Percentiles rank a stretch among this genome's conserved stretches.
phyloP scores from a whole-genome alignment of 2,888 invertebrate genomes.

The Cataglyphis rosenhaueri region DNA sequence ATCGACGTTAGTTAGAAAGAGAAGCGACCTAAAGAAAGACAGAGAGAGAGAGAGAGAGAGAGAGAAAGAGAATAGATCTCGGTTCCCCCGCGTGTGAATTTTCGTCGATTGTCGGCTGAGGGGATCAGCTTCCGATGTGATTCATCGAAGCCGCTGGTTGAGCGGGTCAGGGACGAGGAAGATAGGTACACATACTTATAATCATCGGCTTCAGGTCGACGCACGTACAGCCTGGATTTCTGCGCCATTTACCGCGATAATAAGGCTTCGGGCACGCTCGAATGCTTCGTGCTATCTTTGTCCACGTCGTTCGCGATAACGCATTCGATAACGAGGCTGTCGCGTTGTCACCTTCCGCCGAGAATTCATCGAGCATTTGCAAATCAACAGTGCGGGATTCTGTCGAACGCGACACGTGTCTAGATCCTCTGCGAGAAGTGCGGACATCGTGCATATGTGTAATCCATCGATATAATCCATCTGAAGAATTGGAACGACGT shows the following conservation, averaged over 20 bases:
- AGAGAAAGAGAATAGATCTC: background rate
- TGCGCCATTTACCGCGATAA: conserved; percentile 68
- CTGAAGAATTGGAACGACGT: background rate
- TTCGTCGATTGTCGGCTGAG: conserved; percentile 63
- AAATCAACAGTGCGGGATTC: background rate
- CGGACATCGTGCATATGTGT: background rate
- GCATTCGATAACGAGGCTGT: conserved; percentile 51
- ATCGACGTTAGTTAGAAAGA: conserved; percentile 13
- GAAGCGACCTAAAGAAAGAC: background rate
- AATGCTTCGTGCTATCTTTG: conserved; percentile 40
- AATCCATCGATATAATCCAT: background rate
- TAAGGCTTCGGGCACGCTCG: conserved; percentile 52
- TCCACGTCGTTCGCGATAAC: conserved; percentile 58
- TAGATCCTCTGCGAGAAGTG: background rate
- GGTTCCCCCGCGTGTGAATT: conserved; percentile 57
- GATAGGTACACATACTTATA: conserved; percentile 1
- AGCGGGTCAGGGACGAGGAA: conserved; percentile 74
- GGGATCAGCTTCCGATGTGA: conserved; percentile 66
- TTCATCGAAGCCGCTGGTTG: conserved; percentile 74
- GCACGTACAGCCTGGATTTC: conserved; percentile 71
- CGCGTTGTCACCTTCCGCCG: conserved; percentile 9
- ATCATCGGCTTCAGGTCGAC: conserved; percentile 68
- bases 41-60: background rate
- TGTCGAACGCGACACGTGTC: background rate
- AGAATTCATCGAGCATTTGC: conserved; percentile 24